Base-by-base conservation (phyloP, 2,888 invertebrate species). In the Amphiduros pacificus region DNA sequence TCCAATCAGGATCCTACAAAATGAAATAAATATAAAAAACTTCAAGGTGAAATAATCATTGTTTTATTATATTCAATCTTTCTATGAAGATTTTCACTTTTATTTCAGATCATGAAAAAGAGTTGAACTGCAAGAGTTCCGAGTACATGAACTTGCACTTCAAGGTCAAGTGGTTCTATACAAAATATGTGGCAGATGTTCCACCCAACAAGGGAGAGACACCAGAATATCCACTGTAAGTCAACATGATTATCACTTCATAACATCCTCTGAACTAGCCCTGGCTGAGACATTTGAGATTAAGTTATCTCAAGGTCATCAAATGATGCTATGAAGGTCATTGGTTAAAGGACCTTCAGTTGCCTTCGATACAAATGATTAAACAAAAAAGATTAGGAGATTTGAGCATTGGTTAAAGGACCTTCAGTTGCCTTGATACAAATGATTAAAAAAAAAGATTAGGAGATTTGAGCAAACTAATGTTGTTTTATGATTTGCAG, bases 101-200 rank as follows among this genome's bases (percentile, higher is more conserved):
- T 70, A 48, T 67, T 64, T 44, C 73, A 85, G 98, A 99, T 80
- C 99, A 99, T 79, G 97, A 98, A 83, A 93, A 93, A 78, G 77
- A 93, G 80, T 87, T 96, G 49, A 87, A 93, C 28, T 98, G 98
- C 88, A 95, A 95, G 85, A 96, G 96, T 72, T 96, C 97, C 60
- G 96, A 94, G 58, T 99, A 99, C 82, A 99, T 99, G 98, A 99
- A 99, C 83, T 87, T 99, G 54, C 98, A 98, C 85, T 99, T 99
- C 86, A 96, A 94, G 88, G 93, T 97, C 44, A 99, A 99, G 87
- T 96, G 97, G 94, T 86, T 99, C 71, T 94, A 98, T 83, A 93
- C 94, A 73, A 94, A 96, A 83, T 99, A 98, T 84, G 95, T 99
- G 49, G 92, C 92, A 82, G 96, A 98, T 79, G 94, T 98, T 70